A percentile compares a stretch with the other conserved stretches of the same genome.
These are phyloP conservation scores for Oreohelix idahoensis DNA, from an alignment of 1,140 invertebrate genomes.

Conservation along the genomic window DNA sequence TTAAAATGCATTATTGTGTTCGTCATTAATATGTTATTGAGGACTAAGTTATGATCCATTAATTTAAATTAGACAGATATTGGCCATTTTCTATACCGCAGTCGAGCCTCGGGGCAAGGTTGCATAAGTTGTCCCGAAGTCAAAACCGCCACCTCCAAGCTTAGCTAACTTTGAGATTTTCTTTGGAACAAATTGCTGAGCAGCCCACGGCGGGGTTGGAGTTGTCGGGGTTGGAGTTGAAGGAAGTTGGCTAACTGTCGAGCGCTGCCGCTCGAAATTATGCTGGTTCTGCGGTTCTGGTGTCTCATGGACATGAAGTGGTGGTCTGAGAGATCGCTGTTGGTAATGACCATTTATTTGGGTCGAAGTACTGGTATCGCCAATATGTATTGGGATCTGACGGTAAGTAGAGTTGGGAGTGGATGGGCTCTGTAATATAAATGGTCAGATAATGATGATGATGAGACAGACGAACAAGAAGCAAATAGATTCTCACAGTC, in stretches of 20 bases:
- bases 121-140: conserved; percentile 22
- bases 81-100: neutral
- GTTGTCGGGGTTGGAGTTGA: conserved; percentile 25
- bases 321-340: neutral
- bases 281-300: neutral
- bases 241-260: conserved; percentile 19
- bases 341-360: neutral
- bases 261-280: neutral
- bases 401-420: conserved; percentile 10
- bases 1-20: too few species aligned
- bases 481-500: too few species aligned
- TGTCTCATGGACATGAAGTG: neutral
- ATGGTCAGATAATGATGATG: too few species aligned
- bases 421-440: conserved; percentile 39
- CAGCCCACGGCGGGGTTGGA: conserved; percentile 38
- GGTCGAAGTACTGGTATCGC: neutral
- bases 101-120: neutral
- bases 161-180: conserved; percentile 42
- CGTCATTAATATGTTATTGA: too few species aligned
- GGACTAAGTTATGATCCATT: too few species aligned
- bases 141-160: conserved; percentile 38
- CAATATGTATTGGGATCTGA: neutral
- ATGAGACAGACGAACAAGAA: too few species aligned
- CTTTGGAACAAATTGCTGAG: conserved; percentile 41
- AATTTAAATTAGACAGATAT: too few species aligned